Base-by-base conservation (phyloP, 2,888 invertebrate species). In the Cistogaster globosa region DNA sequence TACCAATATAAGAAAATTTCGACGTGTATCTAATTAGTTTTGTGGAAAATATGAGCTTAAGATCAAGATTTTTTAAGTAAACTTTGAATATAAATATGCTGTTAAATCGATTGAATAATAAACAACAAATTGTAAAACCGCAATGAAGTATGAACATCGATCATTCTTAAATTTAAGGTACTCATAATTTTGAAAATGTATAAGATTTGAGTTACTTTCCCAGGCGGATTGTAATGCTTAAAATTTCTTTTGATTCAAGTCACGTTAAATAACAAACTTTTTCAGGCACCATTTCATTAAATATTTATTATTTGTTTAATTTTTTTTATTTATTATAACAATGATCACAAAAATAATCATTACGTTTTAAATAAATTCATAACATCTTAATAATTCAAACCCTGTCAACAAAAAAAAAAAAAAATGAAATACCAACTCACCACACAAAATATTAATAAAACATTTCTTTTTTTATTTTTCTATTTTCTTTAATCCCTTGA, bases 401-500 rank as follows among this genome's bases (percentile, higher is more conserved):
- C 84, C 88, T 88, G 86, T 87, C 22, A 65, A 58, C 14, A 62
- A 60, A 65, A 87, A 88, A 1, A 86, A 88, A 86, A 88, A 86
- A 84, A 45, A 53, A 51, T 51, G 67, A 63, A 82, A 84, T 88
- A 81, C 86, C 85, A 91, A 92, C 92, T 92, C 92, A 92, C 91
- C 92, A 92, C 92, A 92, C 92, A 92, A 92, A 92, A 92, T 92
- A 90, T 87, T 76, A 86, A 78, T 75, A 48, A 81, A 75, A 62
- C 4, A 48, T 65, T 42, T 48, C n/a, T n/a, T 58, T 63, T 63
- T 75, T 48, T 22, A 8, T 36, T 65, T 63, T 11, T 16, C 26
- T 32, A 12, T 18, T 32, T 67, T 32, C 38, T 38, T 42, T 42
- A 42, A n/a, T 45, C 20, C 22, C n/a, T 69, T 9, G 38, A 48